Base-by-base conservation (phyloP, 2,888 invertebrate genomes). In the Melolontha melolontha region DNA sequence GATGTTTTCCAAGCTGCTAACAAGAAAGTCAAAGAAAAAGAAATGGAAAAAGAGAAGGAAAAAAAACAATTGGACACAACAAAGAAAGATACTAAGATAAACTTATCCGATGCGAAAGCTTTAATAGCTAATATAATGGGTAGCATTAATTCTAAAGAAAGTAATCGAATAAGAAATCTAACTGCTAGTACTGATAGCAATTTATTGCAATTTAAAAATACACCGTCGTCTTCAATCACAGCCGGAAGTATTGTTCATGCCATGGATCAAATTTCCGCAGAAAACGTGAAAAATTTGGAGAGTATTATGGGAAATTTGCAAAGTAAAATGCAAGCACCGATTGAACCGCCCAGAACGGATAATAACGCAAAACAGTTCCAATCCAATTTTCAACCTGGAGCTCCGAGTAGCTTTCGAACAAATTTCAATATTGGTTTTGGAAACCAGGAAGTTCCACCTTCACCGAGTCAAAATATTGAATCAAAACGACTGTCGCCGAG, bases 1-100 rank as follows among this genome's bases (percentile, higher is more conserved):
- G 94, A 94, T 80, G 92, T 93, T 49, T 91, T 92, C 75, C 89
- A 91, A 79, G 91, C 91, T 0, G 93, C 91, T 0, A 90, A 90
- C 0, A 89, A 90, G 76, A 93, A 92, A 78, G 89, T 93, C 0
- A 89, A 86, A 72, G 90, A 90, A 69, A 87, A 87, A 74, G 85
- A 86, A 75, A 82, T 85, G 42, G 85, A 88, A 11, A 87, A 87
- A 70, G 85, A 88, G 64, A 73, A 76, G 11, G 79, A 79, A 57
- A 75, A 76, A 22, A 78, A 78, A 64, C 22, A 22, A 22, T 73
- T 77, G 17, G 76, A 79, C 8, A 81, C 82, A 65, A 71, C 73
- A 50, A 77, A 78, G 41, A 78, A 74, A 65, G 72, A 74, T 6
- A 73, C 75, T 50, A 83, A 84, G 68, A 79, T 83, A 6, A 84